phyloP scores from a whole-genome alignment of 2,113 vertebrate genomes.

The Myotis yumanensis region DNA sequence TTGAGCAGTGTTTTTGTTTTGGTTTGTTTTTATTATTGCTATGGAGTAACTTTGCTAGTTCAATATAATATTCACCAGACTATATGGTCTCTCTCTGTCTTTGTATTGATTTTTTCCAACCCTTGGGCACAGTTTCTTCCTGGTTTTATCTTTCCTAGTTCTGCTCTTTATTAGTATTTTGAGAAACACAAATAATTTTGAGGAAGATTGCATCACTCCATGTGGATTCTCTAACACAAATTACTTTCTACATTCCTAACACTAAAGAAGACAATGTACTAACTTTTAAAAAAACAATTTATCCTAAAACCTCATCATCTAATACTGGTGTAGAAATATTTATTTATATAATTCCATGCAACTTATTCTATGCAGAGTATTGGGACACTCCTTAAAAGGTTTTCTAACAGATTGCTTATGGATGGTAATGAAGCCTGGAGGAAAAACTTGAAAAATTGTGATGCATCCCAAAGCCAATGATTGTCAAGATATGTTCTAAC shows the following conservation, averaged over 20 bases:
- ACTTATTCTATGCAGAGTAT: neutral
- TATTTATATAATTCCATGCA: neutral
- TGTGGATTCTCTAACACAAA: neutral
- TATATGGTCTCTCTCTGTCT: neutral
- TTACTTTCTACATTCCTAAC: neutral
- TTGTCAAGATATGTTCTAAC: neutral
- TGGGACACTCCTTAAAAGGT: neutral
- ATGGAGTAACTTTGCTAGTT: neutral
- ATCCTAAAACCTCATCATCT: neutral
- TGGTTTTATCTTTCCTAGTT: neutral
- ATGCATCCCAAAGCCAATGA: neutral
- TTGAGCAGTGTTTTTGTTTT: neutral
- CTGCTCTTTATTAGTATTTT: constrained; percentile 47
- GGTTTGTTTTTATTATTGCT: neutral
- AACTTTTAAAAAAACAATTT: neutral
- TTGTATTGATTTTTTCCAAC: neutral
- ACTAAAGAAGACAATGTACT: neutral
- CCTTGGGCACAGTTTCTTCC: neutral
- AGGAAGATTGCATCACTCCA: neutral
- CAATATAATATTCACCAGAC: constrained; percentile 9
- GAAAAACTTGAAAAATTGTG: neutral
- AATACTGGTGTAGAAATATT: neutral
- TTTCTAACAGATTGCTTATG: neutral
- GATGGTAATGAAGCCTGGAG: neutral
- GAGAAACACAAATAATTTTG: constrained; percentile 42